Base-by-base conservation (phyloP, 2,797 vertebrate species). In the Pantherophis alleghaniensis region DNA sequence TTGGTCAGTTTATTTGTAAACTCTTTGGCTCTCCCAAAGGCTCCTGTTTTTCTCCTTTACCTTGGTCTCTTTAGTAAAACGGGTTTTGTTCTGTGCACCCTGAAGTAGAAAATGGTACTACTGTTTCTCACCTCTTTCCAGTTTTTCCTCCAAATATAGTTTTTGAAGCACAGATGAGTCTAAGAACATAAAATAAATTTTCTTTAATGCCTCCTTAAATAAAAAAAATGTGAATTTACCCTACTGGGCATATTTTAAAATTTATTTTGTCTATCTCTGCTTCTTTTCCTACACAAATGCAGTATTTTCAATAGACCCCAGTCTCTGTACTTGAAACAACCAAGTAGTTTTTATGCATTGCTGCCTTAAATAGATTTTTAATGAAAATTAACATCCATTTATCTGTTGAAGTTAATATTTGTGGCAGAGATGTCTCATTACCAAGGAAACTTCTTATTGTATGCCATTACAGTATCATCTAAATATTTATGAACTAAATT, bases 161-260 rank as follows among this genome's bases (percentile, higher is more conserved):
- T 57, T 32, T 32, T 74, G 14, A 74, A 83, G 37, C 37, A 83
- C 2, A 47, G 2, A 47, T 83, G 20, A 83, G 74, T 22, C 37
- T 83, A 11, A 10, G 26, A 9, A 88, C 83, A 91, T 86, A 87
- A 94, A 66, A 87, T 32, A 4, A 14, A n/a, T 6, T 93, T 89
- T 94, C 86, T n/a, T 91, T 91, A 92, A 95, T 91, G 87, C 92
- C n/a, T 42, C 24, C 51, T 37, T 37, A 74, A 74, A 10, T 91
- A 83, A 93, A 86, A 87, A 87, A 86, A 87, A 74, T 90, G 7
- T 59, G 37, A 83, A 83, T 94, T 88, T 10, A 20, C 89, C 57
- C 69, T 87, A 93, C 53, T 90, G 91, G 3, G 20, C 28, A 18
- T 57, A 53, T 87, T 79, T 86, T 42, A 87, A 51, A n/a, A 13